Evolutionary conservation across 1,140 invertebrate genomes (phyloP).

Genomic region (Pseudoatta argentina): DNA sequence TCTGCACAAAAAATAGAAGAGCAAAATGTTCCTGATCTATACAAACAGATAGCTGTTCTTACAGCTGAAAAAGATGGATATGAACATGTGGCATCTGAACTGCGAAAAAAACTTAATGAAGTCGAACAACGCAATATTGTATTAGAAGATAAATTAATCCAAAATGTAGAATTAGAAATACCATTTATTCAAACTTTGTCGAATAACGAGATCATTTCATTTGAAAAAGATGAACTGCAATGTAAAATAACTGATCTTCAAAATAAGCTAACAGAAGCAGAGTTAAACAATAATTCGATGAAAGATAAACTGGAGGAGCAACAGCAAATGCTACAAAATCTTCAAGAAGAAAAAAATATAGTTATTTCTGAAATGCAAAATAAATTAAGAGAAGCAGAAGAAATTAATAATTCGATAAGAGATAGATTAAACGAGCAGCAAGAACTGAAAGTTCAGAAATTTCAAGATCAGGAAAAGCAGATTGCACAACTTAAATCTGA

Average conservation of each 20-base stretch:
- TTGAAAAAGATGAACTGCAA: constrained; percentile 36
- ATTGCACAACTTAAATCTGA: constrained; percentile 34
- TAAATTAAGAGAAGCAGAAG: constrained; percentile 38
- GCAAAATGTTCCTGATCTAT: constrained; percentile 32
- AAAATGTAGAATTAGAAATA: neutral
- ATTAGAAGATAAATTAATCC: constrained; percentile 15
- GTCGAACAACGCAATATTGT: constrained; percentile 17
- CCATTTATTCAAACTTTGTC: neutral
- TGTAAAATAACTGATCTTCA: constrained; percentile 34
- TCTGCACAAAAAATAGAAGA: neutral
- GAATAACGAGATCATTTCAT: neutral
- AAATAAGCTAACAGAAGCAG: constrained; percentile 19
- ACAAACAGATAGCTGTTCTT: constrained; percentile 31
- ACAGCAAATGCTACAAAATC: constrained; percentile 16
- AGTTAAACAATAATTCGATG: constrained; percentile 10
- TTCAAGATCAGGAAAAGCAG: constrained; percentile 21
- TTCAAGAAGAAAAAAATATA: constrained; percentile 45
- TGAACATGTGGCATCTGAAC: constrained; percentile 36
- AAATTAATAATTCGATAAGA: neutral
- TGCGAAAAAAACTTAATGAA: constrained; percentile 42
- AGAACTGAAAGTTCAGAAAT: neutral
- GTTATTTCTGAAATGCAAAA: constrained; percentile 45
- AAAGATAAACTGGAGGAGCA: constrained; percentile 38
- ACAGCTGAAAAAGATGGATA: constrained; percentile 28
- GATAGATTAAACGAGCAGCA: neutral